Evolutionary conservation across 2,888 invertebrate species (phyloP).

Genomic region (Phengaris arion): DNA sequence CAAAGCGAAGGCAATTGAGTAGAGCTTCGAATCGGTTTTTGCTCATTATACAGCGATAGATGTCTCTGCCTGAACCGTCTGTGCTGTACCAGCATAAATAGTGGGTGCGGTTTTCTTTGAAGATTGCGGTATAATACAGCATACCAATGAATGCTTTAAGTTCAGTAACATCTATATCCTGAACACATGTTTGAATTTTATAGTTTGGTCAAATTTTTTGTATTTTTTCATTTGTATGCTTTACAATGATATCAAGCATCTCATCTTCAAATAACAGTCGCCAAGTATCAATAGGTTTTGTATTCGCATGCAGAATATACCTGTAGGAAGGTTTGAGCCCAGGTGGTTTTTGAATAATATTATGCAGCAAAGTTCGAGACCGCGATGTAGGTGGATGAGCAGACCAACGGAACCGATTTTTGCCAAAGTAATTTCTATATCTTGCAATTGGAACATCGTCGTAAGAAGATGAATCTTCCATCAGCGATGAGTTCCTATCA

Average conservation of each 20-base stretch:
- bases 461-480: too few species aligned
- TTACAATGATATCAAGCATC: constrained; percentile 17
- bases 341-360: too few species aligned
- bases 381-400: too few species aligned
- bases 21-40: not conserved
- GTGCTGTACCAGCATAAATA: constrained; percentile 33
- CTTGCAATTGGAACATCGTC: too few species aligned
- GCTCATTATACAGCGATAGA: constrained; percentile 19
- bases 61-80: constrained; percentile 38
- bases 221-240: constrained; percentile 20
- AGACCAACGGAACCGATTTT: too few species aligned
- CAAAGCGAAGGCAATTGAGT: constrained; percentile 12
- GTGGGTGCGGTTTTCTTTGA: constrained; percentile 28
- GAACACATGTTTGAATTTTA: constrained; percentile 32
- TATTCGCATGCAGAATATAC: too few species aligned
- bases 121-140: constrained; percentile 36
- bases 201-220: constrained; percentile 3
- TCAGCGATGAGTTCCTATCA: too few species aligned
- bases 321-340: too few species aligned
- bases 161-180: constrained; percentile 33
- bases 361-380: too few species aligned
- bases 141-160: constrained; percentile 36
- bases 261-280: not conserved
- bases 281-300: too few species aligned
- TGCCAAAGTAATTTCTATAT: too few species aligned